phyloP scores from a whole-genome alignment of 2,797 vertebrate genomes.

The Acipenser ruthenus region DNA sequence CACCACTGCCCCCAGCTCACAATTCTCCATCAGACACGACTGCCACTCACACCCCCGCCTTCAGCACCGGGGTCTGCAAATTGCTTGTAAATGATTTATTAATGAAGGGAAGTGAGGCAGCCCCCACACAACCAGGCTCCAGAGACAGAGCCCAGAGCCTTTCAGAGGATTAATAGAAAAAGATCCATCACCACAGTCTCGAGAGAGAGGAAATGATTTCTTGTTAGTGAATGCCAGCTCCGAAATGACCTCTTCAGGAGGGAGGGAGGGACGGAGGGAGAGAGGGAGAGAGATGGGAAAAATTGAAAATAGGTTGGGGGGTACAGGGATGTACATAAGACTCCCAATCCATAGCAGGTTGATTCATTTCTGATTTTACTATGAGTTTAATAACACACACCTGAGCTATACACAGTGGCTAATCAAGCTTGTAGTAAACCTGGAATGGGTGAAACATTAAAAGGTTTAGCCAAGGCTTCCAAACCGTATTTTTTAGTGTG shows the following conservation, averaged over 20 bases:
- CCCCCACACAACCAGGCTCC: slow-evolving; percentile 4
- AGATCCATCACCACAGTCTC: slow-evolving; percentile 47
- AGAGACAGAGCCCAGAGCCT: background rate
- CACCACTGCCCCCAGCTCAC: no score
- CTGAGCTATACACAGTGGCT: no score
- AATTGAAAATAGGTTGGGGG: no score
- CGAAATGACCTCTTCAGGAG: slow-evolving; percentile 63
- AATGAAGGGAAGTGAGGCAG: slow-evolving; percentile 34
- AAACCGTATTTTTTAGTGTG: no score
- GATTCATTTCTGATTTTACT: no score
- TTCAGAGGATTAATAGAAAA: slow-evolving; percentile 31
- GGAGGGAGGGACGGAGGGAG: slow-evolving; percentile 4
- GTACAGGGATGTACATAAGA: no score
- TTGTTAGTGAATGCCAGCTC: slow-evolving; percentile 67
- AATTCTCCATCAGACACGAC: slow-evolving; percentile 41
- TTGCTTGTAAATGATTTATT: slow-evolving; percentile 60
- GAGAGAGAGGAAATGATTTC: slow-evolving; percentile 66
- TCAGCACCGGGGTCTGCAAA: slow-evolving; percentile 1
- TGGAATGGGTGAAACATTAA: no score
- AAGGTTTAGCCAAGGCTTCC: no score
- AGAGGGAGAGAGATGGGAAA: slow-evolving; percentile 9
- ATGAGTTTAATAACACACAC: no score
- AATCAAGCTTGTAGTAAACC: no score
- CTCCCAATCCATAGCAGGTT: no score
- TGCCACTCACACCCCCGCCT: no score